Evolutionary conservation across 2,113 vertebrate genomes (phyloP), one percentile per base, ranked within the genome.

Genomic region (Rhynchomys soricoides): DNA sequence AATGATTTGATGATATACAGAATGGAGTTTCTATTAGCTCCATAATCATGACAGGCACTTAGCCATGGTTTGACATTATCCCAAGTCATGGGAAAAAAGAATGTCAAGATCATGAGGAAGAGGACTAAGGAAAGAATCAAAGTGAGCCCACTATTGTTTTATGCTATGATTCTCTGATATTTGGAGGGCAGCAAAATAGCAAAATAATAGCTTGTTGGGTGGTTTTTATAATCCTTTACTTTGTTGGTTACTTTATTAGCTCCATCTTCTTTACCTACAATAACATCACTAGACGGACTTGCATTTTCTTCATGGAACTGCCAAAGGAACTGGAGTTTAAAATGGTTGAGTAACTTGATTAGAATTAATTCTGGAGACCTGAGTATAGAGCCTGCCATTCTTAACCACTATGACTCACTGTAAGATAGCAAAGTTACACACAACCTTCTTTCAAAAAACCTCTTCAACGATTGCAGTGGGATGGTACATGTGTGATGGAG

Each of bases 11-110:
- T 90, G 50, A 21, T 55, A 52, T 64, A 89, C 57, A 96, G 83
- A 96, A 89, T 85, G 34, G 45, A 71, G 74, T 94, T 97, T 91
- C 77, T 85, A 74, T 91, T 96, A 90, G 68, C 59, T 86, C 45
- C 68, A 91, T 86, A 89, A 96, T 87, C 68, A 94, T 85, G 40
- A 59, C 8, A 50, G 40, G 40, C 57, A 83, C 22, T 86, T 93
- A 88, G 92, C 78, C 12, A 59, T 95, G 6, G 1, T 75, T 62
- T 81, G 17, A 45, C 31, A 17, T 79, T 89, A 91, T 59, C 43
- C 48, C 66, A 34, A 96, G 29, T 86, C 40, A 83, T 40, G 1
- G 19, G 11, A 96, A 77, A 71, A 82, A 91, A 90, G 52, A 89
- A 43, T 75, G 8, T 93, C 75, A 95, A 87, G 68, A 62, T 90